These are phyloP conservation scores for Leucopsar rothschildi DNA, from an alignment of 2,113 vertebrate species.

Conservation along the genomic window DNA sequence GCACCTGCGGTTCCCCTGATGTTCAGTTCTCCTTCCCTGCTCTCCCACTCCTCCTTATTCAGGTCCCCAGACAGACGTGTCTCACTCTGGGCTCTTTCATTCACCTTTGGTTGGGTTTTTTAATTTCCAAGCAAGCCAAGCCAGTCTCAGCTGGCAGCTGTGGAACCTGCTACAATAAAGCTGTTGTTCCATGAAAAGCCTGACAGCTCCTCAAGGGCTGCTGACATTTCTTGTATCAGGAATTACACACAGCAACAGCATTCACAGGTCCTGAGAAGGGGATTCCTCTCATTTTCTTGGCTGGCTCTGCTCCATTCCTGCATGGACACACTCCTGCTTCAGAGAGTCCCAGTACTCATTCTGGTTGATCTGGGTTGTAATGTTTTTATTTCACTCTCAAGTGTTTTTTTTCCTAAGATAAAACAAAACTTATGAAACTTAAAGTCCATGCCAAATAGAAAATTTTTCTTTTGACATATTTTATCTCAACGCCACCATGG, in stretches of 20 bases:
- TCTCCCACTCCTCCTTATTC: rapidly evolving
- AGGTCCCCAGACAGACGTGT: background rate
- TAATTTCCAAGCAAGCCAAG: background rate
- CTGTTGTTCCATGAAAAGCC: background rate
- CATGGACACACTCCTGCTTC: rapidly evolving
- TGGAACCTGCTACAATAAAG: rapidly evolving
- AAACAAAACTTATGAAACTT: constrained; percentile 4
- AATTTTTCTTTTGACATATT: constrained; percentile 7
- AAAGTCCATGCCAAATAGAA: constrained; percentile 1
- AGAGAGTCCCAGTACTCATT: background rate
- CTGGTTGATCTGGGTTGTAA: background rate
- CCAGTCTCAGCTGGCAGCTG: background rate
- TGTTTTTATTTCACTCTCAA: background rate
- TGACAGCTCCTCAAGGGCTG: background rate
- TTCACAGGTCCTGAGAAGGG: background rate
- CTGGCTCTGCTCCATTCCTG: rapidly evolving
- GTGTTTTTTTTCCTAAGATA: background rate
- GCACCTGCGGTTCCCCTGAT: background rate
- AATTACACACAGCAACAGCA: background rate
- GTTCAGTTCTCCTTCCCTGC: background rate
- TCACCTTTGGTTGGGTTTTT: background rate
- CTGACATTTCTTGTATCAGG: background rate
- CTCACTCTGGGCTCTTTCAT: background rate
- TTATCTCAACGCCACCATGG: background rate
- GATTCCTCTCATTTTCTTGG: background rate